Conservation (phyloP, 92 coral and sea anemone genomes). For the Zoanthus gigantus region DNA sequence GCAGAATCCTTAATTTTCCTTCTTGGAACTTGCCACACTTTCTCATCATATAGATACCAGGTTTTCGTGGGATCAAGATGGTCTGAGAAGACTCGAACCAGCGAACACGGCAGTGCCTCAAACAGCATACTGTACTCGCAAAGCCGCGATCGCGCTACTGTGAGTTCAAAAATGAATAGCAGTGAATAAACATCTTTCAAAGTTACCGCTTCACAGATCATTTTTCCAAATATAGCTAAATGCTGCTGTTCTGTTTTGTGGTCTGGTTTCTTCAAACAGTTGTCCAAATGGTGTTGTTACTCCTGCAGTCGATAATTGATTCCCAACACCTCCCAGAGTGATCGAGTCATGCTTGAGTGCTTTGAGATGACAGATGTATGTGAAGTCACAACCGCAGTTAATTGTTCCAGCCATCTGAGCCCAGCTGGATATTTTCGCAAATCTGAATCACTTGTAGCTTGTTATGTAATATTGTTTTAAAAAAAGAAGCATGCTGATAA, state of each 20-base stretch:
- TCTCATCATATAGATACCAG: neutral
- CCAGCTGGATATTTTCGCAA: slow-evolving; percentile 13
- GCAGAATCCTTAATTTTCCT: slow-evolving; percentile 18
- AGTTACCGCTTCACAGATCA: neutral
- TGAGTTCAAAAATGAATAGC: neutral
- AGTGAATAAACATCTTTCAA: slow-evolving; percentile 3
- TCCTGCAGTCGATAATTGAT: neutral
- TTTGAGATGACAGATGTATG: neutral
- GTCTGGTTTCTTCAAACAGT: slow-evolving; percentile 13
- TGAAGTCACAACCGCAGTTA: neutral
- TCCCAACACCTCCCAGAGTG: neutral
- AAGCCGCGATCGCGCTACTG: neutral
- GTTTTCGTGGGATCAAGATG: neutral
- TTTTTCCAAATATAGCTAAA: neutral
- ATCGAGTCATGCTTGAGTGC: neutral
- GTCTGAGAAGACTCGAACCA: neutral
- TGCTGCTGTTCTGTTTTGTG: neutral
- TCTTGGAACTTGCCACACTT: neutral
- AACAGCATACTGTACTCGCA: neutral
- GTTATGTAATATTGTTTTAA: neutral
- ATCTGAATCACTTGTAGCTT: slow-evolving; percentile 9
- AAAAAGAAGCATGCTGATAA: no score
- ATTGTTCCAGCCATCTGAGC: neutral
- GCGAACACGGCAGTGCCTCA: neutral
- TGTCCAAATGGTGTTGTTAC: slow-evolving; percentile 7